Base-by-base conservation (phyloP, 1,140 invertebrate genomes). In the Papilio machaon region DNA sequence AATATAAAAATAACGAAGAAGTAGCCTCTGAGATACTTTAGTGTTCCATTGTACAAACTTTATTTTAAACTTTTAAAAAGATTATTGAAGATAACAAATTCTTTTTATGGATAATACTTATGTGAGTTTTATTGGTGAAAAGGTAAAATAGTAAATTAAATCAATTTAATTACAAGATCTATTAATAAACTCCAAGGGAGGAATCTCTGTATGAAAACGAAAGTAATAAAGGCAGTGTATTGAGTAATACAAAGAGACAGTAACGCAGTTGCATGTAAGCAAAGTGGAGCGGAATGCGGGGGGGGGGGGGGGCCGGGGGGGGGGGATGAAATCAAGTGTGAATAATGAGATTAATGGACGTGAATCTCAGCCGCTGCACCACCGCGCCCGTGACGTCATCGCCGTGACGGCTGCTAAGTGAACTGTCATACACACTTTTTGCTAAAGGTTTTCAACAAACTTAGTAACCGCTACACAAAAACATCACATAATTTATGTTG, bases 301-400 rank as follows among this genome's bases (percentile, higher is more conserved):
- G 23, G 2, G 58, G 19, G 60, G 60, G 10, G 23, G 8, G 19
- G 60, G 60, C 6, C 4, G 7, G 58, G 19, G 9, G 1, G 11
- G 60, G 30, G 79, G 64, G 74, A 73, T 74, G 81, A 87, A 89
- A 87, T 91, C 82, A 88, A 88, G 85, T 84, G 89, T 58, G 85
- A 79, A 85, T 88, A 90, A 92, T 81, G 80, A 84, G 87, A 89
- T 91, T 89, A 91, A 92, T 92, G 86, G 81, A 83, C 80, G 82
- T 79, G 80, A 82, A 82, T 81, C 81, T 83, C 85, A 83, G 80
- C 81, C 60, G 49, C 80, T 81, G 79, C 38, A 79, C 54, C 80
- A 54, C 60, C 74, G 80, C 43, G 60, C 35, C 77, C 64, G 79
- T 70, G 58, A 79, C 58, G 77, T 67, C 58, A 67, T 79, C 58